Conservation (phyloP, 2,113 vertebrate genomes). For the Podocnemis expansa region DNA sequence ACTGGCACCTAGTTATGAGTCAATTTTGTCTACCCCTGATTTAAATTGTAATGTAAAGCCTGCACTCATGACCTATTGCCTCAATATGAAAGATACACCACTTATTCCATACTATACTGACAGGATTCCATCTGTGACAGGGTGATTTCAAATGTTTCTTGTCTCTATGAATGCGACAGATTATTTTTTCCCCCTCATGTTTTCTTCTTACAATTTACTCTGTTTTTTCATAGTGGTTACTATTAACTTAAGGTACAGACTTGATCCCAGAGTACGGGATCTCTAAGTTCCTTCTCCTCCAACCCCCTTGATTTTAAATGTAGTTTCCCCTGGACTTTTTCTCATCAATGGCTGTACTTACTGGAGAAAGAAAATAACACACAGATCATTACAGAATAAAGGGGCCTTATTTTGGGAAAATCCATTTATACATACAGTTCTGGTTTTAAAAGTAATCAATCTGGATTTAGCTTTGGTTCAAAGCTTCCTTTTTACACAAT, state of each 20-base stretch:
- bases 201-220: constrained; percentile 48
- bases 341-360: neutral
- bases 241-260: constrained; percentile 49
- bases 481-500: neutral
- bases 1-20: no score
- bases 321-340: constrained; percentile 30
- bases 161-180: constrained; percentile 51
- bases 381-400: constrained; percentile 7
- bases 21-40: no score
- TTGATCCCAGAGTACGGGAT: constrained; percentile 40
- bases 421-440: neutral
- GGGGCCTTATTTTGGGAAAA: neutral
- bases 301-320: constrained; percentile 20
- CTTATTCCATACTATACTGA: constrained; percentile 29
- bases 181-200: constrained; percentile 33
- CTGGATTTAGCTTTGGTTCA: neutral
- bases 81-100: constrained; percentile 26
- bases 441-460: neutral
- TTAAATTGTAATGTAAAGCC: neutral
- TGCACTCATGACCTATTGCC: neutral
- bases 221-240: constrained; percentile 54
- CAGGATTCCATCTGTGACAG: neutral
- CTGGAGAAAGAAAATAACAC: neutral
- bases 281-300: constrained; percentile 19
- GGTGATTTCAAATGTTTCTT: constrained; percentile 22